phyloP scores from a whole-genome alignment of 1,140 invertebrate genomes.

The Leptopilina clavipes region DNA sequence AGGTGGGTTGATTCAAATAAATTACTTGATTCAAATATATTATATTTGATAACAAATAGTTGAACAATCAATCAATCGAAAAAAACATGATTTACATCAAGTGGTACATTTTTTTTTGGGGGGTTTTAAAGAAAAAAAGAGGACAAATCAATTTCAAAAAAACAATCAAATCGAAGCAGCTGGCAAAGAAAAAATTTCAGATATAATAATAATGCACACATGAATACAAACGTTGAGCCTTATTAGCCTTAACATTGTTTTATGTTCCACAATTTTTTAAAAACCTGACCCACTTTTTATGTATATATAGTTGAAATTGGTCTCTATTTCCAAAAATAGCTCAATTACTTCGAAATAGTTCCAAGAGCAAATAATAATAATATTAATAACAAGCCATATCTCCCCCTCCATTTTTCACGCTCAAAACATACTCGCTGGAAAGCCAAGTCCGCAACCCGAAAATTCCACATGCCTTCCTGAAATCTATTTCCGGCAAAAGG shows the following conservation, averaged over 20 bases:
- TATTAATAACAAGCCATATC: background rate
- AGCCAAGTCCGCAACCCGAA: background rate
- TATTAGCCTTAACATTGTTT: too few species aligned
- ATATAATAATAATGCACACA: slow-evolving; percentile 7
- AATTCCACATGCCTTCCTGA: background rate
- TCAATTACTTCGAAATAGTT: too few species aligned
- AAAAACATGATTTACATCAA: background rate
- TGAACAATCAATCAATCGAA: too few species aligned
- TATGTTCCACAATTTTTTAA: background rate
- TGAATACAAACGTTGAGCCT: background rate
- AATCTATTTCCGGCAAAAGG: slow-evolving; percentile 8
- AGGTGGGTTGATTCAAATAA: too few species aligned
- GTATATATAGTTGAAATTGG: background rate
- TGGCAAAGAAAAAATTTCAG: background rate
- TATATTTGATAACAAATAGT: too few species aligned
- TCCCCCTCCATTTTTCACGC: background rate
- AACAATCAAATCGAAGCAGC: background rate
- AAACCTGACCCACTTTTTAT: background rate
- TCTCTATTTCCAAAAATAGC: background rate
- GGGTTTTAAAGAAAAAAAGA: too few species aligned
- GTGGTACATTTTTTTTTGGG: background rate
- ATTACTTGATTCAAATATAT: too few species aligned
- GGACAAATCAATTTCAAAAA: background rate
- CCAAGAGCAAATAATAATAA: background rate
- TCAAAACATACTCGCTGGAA: background rate